phyloP scores from a whole-genome alignment of 2,888 invertebrate species.

The Helicoverpa assulta region DNA sequence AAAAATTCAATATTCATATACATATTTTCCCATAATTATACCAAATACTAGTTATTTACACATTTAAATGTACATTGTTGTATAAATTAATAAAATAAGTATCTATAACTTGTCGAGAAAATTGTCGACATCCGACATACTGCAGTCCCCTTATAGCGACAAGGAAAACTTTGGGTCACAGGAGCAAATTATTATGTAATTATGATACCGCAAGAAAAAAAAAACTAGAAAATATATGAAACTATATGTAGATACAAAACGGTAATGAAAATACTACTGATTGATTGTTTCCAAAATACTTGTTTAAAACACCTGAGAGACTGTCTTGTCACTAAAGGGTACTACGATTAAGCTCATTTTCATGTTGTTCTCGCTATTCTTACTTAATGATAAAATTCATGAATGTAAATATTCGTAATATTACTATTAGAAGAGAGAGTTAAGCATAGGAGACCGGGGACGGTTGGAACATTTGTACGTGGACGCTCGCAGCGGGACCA shows the following conservation, averaged over 20 bases:
- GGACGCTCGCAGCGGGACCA: constrained; percentile 6
- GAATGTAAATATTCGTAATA: constrained; percentile 25
- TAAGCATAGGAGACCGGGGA: constrained; percentile 8
- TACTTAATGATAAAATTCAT: constrained; percentile 21
- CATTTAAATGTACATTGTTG: constrained; percentile 7
- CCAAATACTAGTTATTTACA: constrained; percentile 11
- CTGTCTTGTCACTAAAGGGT: constrained; percentile 8
- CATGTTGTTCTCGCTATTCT: constrained; percentile 34
- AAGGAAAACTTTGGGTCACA: not conserved
- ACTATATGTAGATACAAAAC: not conserved
- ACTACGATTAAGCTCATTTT: constrained; percentile 9
- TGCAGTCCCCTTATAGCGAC: not conserved
- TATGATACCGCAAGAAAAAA: not conserved
- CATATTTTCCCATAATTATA: constrained; percentile 6
- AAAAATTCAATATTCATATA: not conserved
- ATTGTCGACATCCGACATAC: not conserved
- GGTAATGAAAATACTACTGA: too few species aligned
- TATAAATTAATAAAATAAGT: constrained; percentile 2
- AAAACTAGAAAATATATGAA: not conserved
- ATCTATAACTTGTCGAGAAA: not conserved
- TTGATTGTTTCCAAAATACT: too few species aligned
- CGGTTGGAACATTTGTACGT: constrained; percentile 23
- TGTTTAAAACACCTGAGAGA: too few species aligned
- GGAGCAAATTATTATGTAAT: not conserved
- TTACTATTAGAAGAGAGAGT: constrained; percentile 11